Base-by-base conservation (phyloP, 2,888 invertebrate species). In the Tuberolachnus salignus region DNA sequence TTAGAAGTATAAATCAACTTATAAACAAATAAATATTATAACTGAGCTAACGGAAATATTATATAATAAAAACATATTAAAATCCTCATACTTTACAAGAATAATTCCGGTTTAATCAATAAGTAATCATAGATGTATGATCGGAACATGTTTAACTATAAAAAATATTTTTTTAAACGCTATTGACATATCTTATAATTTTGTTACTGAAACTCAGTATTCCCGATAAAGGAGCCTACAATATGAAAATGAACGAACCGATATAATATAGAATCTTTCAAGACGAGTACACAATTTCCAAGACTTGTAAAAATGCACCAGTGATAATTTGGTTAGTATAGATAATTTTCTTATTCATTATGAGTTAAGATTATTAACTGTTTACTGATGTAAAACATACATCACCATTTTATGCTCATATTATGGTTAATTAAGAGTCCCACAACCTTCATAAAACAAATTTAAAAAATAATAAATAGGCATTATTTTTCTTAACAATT, bases 401-500 rank as follows among this genome's bases (percentile, higher is more conserved):
- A 53, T 74, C 21, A 53, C 1, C 21, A 42, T 53, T 21, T 19
- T 72, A 53, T 74, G 34, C 63, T 61, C 26, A 64, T 53, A 73
- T 16, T 74, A 64, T 26, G 13, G 21, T 74, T 64, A 74, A 64
- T 59, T 34, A 69, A 61, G 49, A 78, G 26, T 51, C 78, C 78
- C 78, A 78, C 69, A 78, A 78, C 78, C 78, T 69, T 61, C 14
- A 49, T 34, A 67, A 14, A 67, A 69, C 49, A 57, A 61, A 23
- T n/a, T 11, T 55, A 26, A 53, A 34, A n/a, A 11, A 42, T n/a
- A 51, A 73, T 53, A 74, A 53, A 13, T 53, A 74, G 63, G 73
- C 53, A 64, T 64, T 42, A 74, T n/a, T 53, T 53, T 73, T 53
- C 73, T 13, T 34, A 10, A 16, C 11, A 64, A 21, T 64, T 74